phyloP scores from a whole-genome alignment of 2,888 invertebrate species.

The Lypha dubia region DNA sequence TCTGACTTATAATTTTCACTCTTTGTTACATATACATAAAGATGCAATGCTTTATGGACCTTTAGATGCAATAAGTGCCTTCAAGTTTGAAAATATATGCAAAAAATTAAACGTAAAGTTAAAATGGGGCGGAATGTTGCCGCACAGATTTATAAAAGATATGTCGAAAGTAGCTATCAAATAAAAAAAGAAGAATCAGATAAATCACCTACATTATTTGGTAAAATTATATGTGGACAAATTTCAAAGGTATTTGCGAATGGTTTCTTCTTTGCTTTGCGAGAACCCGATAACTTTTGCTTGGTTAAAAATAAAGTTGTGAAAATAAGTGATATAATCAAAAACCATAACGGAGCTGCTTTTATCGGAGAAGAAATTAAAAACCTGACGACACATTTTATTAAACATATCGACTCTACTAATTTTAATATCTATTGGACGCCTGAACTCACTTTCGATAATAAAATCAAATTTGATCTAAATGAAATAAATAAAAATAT shows the following conservation, averaged over 20 bases:
- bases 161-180: background rate
- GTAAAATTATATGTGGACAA: background rate
- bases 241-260: no score
- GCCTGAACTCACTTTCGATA: background rate
- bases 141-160: background rate
- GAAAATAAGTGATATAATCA: background rate
- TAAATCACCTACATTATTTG: background rate
- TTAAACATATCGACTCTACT: background rate
- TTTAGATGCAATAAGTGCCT: conserved; percentile 6
- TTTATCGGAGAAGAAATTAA: background rate
- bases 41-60: background rate
- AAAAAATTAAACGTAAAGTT: background rate
- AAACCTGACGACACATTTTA: background rate
- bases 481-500: background rate
- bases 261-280: conserved; percentile 2
- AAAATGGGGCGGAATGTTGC: background rate
- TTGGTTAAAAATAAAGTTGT: background rate
- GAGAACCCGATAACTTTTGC: background rate
- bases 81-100: conserved; percentile 6
- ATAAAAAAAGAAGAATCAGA: background rate
- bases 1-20: conserved; percentile 13
- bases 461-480: background rate
- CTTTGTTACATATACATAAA: background rate
- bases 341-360: background rate
- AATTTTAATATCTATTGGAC: background rate